These are phyloP conservation scores for Plebejus argus DNA, from an alignment of 2,888 invertebrate genomes.

Conservation along the genomic window DNA sequence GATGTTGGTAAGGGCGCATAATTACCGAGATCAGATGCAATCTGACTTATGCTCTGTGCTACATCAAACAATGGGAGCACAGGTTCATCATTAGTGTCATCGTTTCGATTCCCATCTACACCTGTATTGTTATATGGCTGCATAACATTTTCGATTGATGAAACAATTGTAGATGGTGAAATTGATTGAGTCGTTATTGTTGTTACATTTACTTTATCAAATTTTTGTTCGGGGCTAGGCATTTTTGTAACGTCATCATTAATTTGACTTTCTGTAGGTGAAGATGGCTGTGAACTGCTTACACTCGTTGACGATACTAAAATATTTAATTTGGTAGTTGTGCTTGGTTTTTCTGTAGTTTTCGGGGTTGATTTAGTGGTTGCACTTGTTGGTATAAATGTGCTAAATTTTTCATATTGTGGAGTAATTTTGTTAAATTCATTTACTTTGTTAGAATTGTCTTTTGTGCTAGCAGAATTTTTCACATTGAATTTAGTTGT, in stretches of 20 bases:
- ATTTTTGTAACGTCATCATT: slow-evolving; percentile 37
- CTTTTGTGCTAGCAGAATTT: slow-evolving; percentile 29
- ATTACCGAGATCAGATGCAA: slow-evolving; percentile 71
- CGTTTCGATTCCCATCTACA: slow-evolving; percentile 39
- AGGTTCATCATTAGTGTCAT: slow-evolving; percentile 50
- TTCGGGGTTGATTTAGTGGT: slow-evolving; percentile 56
- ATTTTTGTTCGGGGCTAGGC: slow-evolving; percentile 45
- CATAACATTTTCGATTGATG: slow-evolving; percentile 60
- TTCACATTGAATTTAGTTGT: slow-evolving; percentile 23
- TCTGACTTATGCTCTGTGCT: slow-evolving; percentile 75
- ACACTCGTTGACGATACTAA: slow-evolving; percentile 46
- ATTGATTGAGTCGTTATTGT: slow-evolving; percentile 73
- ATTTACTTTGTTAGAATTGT: slow-evolving; percentile 37
- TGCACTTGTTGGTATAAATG: slow-evolving; percentile 63
- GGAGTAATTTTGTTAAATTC: slow-evolving; percentile 41
- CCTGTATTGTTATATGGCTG: slow-evolving; percentile 40
- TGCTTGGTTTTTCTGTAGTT: slow-evolving; percentile 49
- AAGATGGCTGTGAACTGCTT: slow-evolving; percentile 34
- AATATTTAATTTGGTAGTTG: slow-evolving; percentile 44
- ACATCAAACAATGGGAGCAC: slow-evolving; percentile 66
- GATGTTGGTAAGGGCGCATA: slow-evolving; percentile 64
- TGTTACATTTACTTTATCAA: slow-evolving; percentile 60
- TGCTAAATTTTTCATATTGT: slow-evolving; percentile 57
- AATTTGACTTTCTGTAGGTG: slow-evolving; percentile 20
- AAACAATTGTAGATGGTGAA: slow-evolving; percentile 64